Percentiles rank a stretch among this genome's conserved stretches.
phyloP scores from a whole-genome alignment of 2,888 invertebrate species.

The Digitonthophagus gazella region DNA sequence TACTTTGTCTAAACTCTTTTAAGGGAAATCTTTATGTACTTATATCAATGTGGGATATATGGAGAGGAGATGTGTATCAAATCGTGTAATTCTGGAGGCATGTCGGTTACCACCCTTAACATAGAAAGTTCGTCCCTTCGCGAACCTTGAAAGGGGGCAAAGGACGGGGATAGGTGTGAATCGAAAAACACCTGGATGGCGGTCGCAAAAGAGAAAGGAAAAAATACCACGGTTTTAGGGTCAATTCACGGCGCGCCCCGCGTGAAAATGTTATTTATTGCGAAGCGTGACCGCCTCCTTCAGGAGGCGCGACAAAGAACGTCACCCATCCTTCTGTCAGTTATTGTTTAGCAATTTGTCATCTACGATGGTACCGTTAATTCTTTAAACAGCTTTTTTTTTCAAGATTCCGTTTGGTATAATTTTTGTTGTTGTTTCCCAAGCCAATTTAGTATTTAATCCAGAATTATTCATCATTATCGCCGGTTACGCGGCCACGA shows the following conservation, averaged over 20 bases:
- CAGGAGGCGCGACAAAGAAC: slow-evolving; percentile 10
- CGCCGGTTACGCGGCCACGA: no score
- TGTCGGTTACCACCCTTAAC: slow-evolving; percentile 46
- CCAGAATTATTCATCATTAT: slow-evolving; percentile 1
- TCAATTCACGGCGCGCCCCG: slow-evolving; percentile 13
- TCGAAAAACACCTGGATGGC: slow-evolving; percentile 26
- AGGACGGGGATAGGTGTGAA: slow-evolving; percentile 31
- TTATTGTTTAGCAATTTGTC: slow-evolving; percentile 2
- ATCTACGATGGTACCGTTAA: background rate
- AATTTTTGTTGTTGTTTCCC: background rate
- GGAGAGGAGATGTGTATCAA: slow-evolving; percentile 47
- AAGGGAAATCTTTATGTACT: no score
- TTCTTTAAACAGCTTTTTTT: background rate
- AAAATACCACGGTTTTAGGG: slow-evolving; percentile 17
- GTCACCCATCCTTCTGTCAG: background rate
- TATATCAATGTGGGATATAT: no score
- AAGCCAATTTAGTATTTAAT: background rate
- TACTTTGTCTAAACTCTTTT: no score
- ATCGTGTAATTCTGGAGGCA: slow-evolving; percentile 52
- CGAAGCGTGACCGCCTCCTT: slow-evolving; percentile 25
- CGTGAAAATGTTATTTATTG: slow-evolving; percentile 27
- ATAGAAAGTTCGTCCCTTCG: slow-evolving; percentile 27
- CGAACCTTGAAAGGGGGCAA: background rate
- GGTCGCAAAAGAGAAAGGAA: slow-evolving; percentile 18
- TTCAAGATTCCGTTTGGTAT: background rate